Conservation (phyloP, 2,888 invertebrate genomes). For the Tenodera sinensis region DNA sequence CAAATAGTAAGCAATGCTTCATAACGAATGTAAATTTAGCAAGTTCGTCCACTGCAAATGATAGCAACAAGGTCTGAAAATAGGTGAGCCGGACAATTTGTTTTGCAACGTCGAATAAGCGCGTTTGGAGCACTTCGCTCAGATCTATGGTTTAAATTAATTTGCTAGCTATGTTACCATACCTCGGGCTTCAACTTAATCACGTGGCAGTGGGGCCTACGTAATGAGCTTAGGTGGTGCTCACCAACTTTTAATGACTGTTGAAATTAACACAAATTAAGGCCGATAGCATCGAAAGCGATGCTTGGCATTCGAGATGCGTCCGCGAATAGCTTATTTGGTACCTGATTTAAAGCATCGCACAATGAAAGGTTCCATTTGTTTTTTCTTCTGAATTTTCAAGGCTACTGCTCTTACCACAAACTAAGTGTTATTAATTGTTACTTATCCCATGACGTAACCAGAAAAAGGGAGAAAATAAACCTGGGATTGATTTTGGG, state of each 20-base stretch:
- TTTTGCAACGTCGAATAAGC: not conserved
- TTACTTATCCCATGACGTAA: no score
- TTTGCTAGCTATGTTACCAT: not conserved
- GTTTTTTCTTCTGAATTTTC: not conserved
- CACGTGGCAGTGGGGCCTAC: not conserved
- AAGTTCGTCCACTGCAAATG: not conserved
- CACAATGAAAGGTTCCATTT: not conserved
- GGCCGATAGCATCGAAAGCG: not conserved
- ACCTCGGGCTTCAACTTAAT: not conserved
- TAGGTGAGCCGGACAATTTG: not conserved
- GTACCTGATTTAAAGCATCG: not conserved
- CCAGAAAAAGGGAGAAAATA: no score
- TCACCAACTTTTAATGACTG: not conserved
- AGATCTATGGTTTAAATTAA: not conserved
- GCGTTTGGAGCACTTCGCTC: not conserved
- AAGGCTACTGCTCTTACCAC: no score
- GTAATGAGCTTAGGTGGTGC: not conserved
- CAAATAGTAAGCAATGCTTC: not conserved
- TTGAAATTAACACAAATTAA: not conserved
- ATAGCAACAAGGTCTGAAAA: not conserved
- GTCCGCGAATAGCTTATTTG: not conserved
- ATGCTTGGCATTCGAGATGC: not conserved
- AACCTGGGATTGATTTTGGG: no score
- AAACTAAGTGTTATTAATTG: no score
- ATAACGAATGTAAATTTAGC: not conserved